Conservation (phyloP, 2,888 invertebrate genomes). For the Papilio gigon region DNA sequence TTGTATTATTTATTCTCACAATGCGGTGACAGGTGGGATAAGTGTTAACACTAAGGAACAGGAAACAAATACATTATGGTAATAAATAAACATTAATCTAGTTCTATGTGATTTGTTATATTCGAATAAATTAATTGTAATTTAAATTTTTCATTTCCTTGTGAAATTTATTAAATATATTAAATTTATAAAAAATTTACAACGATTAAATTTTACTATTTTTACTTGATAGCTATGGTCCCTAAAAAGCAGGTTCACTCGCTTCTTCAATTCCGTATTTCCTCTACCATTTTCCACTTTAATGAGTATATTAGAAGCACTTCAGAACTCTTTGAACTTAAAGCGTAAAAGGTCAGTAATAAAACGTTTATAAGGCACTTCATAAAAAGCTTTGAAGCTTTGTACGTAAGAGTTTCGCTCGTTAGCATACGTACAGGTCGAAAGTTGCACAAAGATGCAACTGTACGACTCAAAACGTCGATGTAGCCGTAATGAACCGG, state of each 20-base stretch:
- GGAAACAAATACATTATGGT: not conserved
- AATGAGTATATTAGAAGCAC: conserved; percentile 17
- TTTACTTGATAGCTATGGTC: no score
- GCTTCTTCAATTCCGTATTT: not conserved
- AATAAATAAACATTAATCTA: not conserved
- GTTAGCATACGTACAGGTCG: conserved; percentile 29
- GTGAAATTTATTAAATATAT: no score
- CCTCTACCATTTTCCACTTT: conserved; percentile 1
- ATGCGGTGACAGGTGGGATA: not conserved
- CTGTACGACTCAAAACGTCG: conserved; percentile 32
- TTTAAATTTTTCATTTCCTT: no score
- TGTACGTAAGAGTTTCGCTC: conserved; percentile 21
- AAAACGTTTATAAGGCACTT: conserved; percentile 23
- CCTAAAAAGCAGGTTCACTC: no score
- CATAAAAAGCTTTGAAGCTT: conserved; percentile 11
- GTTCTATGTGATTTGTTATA: not conserved
- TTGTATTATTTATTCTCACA: conserved; percentile 10
- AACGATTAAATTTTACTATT: no score
- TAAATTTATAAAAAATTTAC: no score
- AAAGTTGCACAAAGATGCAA: conserved; percentile 34
- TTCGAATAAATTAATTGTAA: no score
- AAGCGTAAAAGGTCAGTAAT: conserved; percentile 14
- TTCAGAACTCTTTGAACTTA: conserved; percentile 11
- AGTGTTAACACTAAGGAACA: not conserved
- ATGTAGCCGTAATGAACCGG: conserved; percentile 36